phyloP scores from a whole-genome alignment of 2,113 vertebrate species.

The Cynocephalus volans region DNA sequence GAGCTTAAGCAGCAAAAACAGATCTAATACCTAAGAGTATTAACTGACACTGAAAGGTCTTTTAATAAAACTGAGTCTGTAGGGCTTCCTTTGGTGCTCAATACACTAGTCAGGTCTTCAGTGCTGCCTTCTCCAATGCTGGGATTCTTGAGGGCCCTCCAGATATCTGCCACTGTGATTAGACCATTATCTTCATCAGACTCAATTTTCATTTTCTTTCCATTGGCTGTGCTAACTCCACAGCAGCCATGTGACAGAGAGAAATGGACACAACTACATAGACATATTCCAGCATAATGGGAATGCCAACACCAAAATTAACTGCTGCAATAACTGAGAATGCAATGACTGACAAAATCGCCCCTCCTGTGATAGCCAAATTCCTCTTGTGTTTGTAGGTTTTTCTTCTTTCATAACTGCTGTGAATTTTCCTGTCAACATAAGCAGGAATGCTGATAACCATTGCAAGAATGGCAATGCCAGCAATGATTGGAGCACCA shows the following conservation, averaged over 20 bases:
- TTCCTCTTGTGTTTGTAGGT: constrained; percentile 95
- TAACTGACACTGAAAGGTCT: constrained; percentile 84
- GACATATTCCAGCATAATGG: constrained; percentile 97
- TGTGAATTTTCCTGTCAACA: constrained; percentile 97
- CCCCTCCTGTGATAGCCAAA: constrained; percentile 96
- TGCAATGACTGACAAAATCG: constrained; percentile 95
- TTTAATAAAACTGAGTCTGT: constrained; percentile 91
- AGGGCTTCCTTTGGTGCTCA: constrained; percentile 95
- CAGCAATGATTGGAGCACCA: constrained; percentile 95
- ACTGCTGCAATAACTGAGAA: constrained; percentile 97
- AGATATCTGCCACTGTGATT: constrained; percentile 96
- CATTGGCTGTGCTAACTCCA: constrained; percentile 96
- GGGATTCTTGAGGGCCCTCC: constrained; percentile 95
- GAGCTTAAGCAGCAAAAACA: constrained; percentile 57
- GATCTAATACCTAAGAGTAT: neutral
- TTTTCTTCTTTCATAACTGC: constrained; percentile 96
- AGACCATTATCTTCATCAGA: constrained; percentile 98
- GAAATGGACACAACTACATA: constrained; percentile 97
- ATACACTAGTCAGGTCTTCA: constrained; percentile 93
- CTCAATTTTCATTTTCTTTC: constrained; percentile 95
- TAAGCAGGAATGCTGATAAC: constrained; percentile 98
- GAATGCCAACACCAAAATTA: constrained; percentile 96
- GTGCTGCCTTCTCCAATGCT: constrained; percentile 96
- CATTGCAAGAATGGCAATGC: constrained; percentile 97
- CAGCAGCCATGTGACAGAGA: constrained; percentile 95